phyloP scores from a whole-genome alignment of 2,113 vertebrate genomes.

The Paradoxurus hermaphroditus region DNA sequence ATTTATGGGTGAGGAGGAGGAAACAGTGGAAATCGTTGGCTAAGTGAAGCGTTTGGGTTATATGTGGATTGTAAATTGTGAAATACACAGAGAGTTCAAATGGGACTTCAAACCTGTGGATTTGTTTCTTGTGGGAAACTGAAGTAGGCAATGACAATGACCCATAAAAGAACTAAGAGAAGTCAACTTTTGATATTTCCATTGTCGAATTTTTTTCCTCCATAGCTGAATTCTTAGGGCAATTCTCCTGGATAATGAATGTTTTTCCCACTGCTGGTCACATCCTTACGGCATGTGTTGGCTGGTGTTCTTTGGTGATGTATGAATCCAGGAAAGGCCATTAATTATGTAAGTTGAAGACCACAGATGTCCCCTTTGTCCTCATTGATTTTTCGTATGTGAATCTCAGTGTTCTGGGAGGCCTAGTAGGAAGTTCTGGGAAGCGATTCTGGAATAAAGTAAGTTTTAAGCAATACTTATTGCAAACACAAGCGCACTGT shows the following conservation, averaged over 20 bases:
- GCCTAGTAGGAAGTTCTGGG: conserved; percentile 45
- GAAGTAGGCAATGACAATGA: neutral
- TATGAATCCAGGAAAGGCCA: conserved; percentile 69
- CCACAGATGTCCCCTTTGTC: conserved; percentile 45
- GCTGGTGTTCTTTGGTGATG: conserved; percentile 60
- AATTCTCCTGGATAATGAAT: conserved; percentile 62
- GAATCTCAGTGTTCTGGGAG: conserved; percentile 40
- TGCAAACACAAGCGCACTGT: conserved; percentile 53
- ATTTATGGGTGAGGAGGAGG: neutral
- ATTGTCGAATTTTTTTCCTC: conserved; percentile 21
- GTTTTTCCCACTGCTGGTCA: conserved; percentile 75
- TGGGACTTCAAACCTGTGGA: neutral
- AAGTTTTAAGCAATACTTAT: conserved; percentile 44
- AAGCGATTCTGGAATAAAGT: conserved; percentile 62
- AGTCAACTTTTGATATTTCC: conserved; percentile 9
- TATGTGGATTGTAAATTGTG: neutral
- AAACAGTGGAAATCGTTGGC: neutral
- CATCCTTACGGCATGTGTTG: conserved; percentile 60
- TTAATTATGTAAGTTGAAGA: conserved; percentile 58
- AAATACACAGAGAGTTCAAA: neutral
- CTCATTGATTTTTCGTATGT: conserved; percentile 33
- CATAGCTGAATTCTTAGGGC: conserved; percentile 35
- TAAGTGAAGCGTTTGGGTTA: neutral
- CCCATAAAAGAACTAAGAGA: neutral
- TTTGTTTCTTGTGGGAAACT: neutral